phyloP scores from a whole-genome alignment of 2,888 invertebrate genomes.

The Spodoptera littoralis region DNA sequence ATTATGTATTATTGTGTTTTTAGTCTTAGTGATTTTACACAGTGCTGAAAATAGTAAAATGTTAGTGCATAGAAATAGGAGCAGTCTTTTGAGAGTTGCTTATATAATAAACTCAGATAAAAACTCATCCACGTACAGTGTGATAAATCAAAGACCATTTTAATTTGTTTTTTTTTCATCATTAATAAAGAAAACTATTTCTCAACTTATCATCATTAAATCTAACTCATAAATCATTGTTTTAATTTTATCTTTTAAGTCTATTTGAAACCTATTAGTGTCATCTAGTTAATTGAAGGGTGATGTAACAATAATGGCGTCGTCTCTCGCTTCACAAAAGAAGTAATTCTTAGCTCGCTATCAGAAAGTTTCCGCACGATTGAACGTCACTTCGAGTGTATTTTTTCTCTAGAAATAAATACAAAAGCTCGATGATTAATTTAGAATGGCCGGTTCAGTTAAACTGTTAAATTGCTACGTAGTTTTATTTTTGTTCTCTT shows the following conservation, averaged over 20 bases:
- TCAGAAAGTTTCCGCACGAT: slow-evolving; percentile 39
- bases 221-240: not conserved
- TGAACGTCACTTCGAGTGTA: slow-evolving; percentile 18
- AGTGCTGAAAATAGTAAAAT: too few species aligned
- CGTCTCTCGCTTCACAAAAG: slow-evolving; percentile 26
- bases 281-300: slow-evolving; percentile 26
- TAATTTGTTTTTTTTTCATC: not conserved
- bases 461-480: too few species aligned
- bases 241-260: not conserved
- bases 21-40: too few species aligned
- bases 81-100: too few species aligned
- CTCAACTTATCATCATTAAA: too few species aligned
- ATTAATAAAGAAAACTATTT: too few species aligned
- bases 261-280: slow-evolving; percentile 4
- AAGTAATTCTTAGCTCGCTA: slow-evolving; percentile 23
- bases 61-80: too few species aligned
- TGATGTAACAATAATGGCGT: slow-evolving; percentile 27
- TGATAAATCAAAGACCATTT: too few species aligned
- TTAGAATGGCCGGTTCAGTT: not conserved
- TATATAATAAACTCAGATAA: too few species aligned
- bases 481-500: too few species aligned
- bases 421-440: slow-evolving; percentile 19
- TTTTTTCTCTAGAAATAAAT: slow-evolving; percentile 23
- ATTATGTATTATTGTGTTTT: too few species aligned
- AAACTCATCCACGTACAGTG: too few species aligned